Percentiles rank a stretch among this genome's conserved stretches.
These are phyloP conservation scores for Thamnophis sirtalis DNA, from an alignment of 2,113 vertebrate genomes.

Conservation along the genomic window DNA sequence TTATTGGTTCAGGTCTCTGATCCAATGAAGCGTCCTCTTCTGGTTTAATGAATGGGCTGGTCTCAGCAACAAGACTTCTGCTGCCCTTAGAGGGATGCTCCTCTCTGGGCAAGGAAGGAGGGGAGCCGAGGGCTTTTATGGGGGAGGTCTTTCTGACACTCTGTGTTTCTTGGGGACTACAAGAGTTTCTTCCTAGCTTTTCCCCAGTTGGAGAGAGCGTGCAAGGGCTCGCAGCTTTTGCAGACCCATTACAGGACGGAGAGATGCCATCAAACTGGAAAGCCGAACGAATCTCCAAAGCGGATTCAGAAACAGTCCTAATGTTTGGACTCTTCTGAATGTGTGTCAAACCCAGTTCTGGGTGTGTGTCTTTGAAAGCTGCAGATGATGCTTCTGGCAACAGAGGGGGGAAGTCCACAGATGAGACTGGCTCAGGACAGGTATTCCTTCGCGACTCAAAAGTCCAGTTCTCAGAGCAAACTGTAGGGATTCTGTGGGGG, in stretches of 20 bases:
- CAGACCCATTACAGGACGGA: fast-evolving
- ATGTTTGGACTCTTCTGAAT: background rate
- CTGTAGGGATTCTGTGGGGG: constrained; percentile 15
- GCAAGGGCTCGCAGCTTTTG: background rate
- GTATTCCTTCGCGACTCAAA: background rate
- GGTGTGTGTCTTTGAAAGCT: background rate
- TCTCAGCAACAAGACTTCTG: background rate
- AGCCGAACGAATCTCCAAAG: background rate
- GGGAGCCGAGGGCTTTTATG: background rate
- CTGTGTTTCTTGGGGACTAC: background rate
- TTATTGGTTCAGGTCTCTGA: background rate
- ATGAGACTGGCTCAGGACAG: background rate
- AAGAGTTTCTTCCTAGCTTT: background rate
- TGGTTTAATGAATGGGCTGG: constrained; percentile 14
- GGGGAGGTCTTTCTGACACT: background rate
- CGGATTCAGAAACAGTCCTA: background rate
- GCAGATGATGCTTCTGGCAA: background rate
- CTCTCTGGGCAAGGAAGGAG: background rate
- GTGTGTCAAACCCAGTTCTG: background rate
- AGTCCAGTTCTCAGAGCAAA: background rate
- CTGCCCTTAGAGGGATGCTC: fast-evolving
- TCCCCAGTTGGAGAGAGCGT: background rate
- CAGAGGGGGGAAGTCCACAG: background rate
- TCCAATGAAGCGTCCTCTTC: background rate
- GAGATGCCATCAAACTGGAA: background rate